A percentile compares a stretch with the other conserved stretches of the same genome.
phyloP scores from a whole-genome alignment of 1,140 invertebrate species.

The Nebria ingens region DNA sequence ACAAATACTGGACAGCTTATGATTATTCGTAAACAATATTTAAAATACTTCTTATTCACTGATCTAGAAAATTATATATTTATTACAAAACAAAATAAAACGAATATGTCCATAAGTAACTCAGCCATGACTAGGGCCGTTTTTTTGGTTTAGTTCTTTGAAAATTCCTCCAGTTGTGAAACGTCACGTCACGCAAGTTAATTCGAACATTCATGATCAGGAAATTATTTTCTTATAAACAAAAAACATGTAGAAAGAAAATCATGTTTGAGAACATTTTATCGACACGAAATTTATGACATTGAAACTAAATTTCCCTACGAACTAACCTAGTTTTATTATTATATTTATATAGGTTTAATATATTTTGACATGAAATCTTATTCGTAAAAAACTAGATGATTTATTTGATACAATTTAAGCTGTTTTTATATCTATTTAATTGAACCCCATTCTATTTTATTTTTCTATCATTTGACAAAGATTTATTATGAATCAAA shows the following conservation, averaged over 20 bases:
- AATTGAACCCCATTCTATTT: too few species aligned
- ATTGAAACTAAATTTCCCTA: not conserved
- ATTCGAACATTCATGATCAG: not conserved
- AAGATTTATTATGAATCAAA: too few species aligned
- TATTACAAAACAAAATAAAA: too few species aligned
- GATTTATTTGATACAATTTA: too few species aligned
- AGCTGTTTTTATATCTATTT: too few species aligned
- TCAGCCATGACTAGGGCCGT: not conserved
- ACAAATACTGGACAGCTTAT: too few species aligned
- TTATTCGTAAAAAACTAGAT: too few species aligned
- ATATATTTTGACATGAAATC: too few species aligned
- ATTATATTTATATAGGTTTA: too few species aligned
- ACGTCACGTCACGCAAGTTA: not conserved
- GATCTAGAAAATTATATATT: not conserved
- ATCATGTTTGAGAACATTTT: not conserved
- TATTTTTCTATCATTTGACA: too few species aligned
- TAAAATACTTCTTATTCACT: not conserved
- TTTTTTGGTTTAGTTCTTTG: not conserved
- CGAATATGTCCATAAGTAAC: not conserved
- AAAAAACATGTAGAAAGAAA: not conserved
- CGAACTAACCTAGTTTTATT: too few species aligned
- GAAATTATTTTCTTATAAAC: not conserved
- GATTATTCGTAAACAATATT: not conserved
- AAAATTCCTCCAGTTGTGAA: not conserved
- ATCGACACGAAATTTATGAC: not conserved